Base-by-base conservation (phyloP, 1,140 invertebrate genomes). In the Euschistus heros region DNA sequence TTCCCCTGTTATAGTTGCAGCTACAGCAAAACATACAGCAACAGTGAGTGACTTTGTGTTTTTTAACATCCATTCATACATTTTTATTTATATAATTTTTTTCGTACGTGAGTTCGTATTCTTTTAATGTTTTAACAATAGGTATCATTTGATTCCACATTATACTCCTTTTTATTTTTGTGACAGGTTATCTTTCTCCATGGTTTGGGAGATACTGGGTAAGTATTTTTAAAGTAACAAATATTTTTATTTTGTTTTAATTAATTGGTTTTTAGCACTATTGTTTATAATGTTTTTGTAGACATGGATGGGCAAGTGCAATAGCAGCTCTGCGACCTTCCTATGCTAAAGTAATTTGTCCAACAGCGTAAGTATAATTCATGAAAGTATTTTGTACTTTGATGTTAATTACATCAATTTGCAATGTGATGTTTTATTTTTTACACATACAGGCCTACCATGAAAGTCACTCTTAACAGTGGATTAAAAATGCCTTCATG, bases 401-500 rank as follows among this genome's bases (percentile, higher is more conserved):
- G 7, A 6, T 37, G 13, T 37, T 13, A 13, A 37, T 37, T 37
- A 37, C 33, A 37, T 37, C 13, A 6, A 37, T 37, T 37, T 10
- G 1, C 13, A 3, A 30, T 5, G 8, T 5, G 8, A 30, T 37
- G 8, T 37, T 55, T 61, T 64, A 57, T 42, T 44, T 68, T n/a
- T 72, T 69, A 69, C 66, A 33, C 66, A 72, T 78, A 52, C 73
- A 88, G 86, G 17, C 84, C 87, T 50, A 86, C 86, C 54, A 92
- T 93, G 79, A 89, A 92, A 20, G 94, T 98, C 0, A 92, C 94
- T 8, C 76, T 98, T 37, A 97, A 98, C 80, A 86, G 83, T 69
- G 94, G 94, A 1, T 92, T 94, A 72, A 81, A 83, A 69, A 97
- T 97, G 94, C 92, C 93, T 17, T 94, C 93, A 15, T 97, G 94